Evolutionary conservation across 1,140 invertebrate genomes (phyloP).

Genomic region (Berghia stephanieae): DNA sequence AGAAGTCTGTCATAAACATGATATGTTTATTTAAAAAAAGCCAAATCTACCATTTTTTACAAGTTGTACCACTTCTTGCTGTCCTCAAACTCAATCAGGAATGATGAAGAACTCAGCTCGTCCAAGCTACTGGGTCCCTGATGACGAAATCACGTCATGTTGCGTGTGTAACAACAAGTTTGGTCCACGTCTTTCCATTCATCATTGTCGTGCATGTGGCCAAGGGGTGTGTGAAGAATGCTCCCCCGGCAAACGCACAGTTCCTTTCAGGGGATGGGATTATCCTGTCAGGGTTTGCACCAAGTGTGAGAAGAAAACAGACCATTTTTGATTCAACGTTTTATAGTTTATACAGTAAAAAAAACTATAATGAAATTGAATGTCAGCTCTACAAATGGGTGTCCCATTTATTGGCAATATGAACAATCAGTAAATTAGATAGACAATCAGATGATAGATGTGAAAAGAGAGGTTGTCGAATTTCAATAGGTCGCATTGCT

Average conservation of each 20-base stretch:
- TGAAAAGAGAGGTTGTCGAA: too few species aligned
- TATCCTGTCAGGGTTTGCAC: conserved; percentile 68
- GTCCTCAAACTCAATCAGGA: too few species aligned
- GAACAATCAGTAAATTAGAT: too few species aligned
- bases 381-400: too few species aligned
- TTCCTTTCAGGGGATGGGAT: conserved; percentile 68
- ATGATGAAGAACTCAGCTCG: conserved; percentile 82
- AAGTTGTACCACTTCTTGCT: too few species aligned
- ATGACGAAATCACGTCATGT: conserved; percentile 76
- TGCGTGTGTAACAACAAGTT: conserved; percentile 74
- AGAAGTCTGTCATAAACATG: too few species aligned
- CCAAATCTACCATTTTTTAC: too few species aligned
- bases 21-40: too few species aligned
- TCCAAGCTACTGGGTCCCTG: conserved; percentile 83
- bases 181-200: conserved; percentile 71
- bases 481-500: too few species aligned
- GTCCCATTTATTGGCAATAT: too few species aligned
- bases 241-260: conserved; percentile 61
- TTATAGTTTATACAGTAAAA: neutral
- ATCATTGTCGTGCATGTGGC: conserved; percentile 78
- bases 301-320: conserved; percentile 63
- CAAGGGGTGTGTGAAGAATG: conserved; percentile 68
- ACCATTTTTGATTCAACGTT: conserved; percentile 39
- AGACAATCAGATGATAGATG: too few species aligned
- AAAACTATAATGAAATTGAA: too few species aligned